Evolutionary conservation across 2,113 vertebrate species (phyloP).

Genomic region (Natator depressus): DNA sequence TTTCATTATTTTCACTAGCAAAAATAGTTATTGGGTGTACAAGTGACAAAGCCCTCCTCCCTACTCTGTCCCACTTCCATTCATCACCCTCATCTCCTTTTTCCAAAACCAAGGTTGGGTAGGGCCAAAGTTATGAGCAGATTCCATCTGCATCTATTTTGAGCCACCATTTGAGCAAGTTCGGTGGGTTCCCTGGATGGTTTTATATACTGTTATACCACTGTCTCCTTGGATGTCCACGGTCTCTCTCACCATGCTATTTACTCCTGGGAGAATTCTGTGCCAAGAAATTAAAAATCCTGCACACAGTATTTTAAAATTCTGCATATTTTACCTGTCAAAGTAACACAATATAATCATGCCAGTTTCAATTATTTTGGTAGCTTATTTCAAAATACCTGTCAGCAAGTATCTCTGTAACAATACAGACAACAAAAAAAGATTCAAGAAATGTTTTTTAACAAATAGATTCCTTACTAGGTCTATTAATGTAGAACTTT

Average conservation of each 20-base stretch:
- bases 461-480: no score
- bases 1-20: background rate
- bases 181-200: background rate
- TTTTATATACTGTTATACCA: background rate
- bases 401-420: no score
- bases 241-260: background rate
- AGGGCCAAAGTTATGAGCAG: background rate
- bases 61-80: background rate
- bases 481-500: no score
- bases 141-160: background rate
- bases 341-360: no score
- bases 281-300: no score
- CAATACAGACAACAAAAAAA: no score
- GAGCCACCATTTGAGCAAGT: background rate
- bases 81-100: background rate
- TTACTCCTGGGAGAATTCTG: no score
- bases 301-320: no score
- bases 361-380: no score
- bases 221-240: background rate
- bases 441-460: no score
- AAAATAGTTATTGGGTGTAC: background rate
- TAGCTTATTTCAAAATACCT: no score
- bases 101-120: background rate
- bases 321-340: no score
- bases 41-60: background rate